phyloP scores from a whole-genome alignment of 2,888 invertebrate genomes.

The Caenorhabditis auriculariae region DNA sequence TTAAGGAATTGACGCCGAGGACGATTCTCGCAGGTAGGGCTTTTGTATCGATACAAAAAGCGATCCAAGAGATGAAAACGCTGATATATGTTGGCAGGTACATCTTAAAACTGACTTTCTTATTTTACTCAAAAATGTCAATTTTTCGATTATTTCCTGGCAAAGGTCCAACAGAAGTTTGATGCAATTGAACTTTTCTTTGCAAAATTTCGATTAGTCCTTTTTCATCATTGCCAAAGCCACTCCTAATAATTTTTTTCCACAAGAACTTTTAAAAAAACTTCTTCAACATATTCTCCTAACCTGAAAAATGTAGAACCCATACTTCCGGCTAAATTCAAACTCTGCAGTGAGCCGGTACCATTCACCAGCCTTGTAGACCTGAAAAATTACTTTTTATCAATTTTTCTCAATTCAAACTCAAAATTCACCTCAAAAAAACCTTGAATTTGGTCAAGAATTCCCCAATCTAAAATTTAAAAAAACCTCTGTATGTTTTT shows the following conservation, averaged over 20 bases:
- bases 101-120: constrained; percentile 33
- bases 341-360: constrained; percentile 56
- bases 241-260: no score
- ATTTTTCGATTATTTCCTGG: no score
- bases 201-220: not conserved
- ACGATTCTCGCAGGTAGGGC: constrained; percentile 59
- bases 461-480: no score
- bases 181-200: not conserved
- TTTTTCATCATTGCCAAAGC: no score
- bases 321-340: constrained; percentile 51
- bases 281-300: no score
- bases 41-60: constrained; percentile 53
- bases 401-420: no score
- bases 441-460: not conserved
- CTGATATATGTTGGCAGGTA: constrained; percentile 58
- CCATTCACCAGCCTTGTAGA: constrained; percentile 59
- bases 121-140: no score
- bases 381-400: constrained; percentile 15
- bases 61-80: constrained; percentile 59
- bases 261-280: no score
- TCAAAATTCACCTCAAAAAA: not conserved
- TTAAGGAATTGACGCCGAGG: constrained; percentile 58
- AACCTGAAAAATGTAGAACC: constrained; percentile 57
- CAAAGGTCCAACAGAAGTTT: no score
- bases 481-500: constrained; percentile 48